These are phyloP conservation scores for Dendrocincla fuliginosa DNA, from an alignment of 2,797 vertebrate species.

Conservation along the genomic window DNA sequence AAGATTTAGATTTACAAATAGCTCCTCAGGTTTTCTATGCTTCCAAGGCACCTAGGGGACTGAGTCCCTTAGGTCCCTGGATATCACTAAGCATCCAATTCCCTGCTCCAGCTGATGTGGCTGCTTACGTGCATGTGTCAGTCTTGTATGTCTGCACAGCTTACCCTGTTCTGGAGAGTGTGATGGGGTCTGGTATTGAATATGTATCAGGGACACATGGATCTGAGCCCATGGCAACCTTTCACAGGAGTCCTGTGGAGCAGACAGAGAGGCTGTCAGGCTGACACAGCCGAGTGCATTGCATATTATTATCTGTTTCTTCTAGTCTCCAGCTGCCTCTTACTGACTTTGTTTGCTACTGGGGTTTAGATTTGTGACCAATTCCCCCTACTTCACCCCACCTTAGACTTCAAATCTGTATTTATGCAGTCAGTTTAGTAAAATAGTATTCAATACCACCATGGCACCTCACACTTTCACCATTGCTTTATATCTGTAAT, in stretches of 20 bases:
- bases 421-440: not conserved
- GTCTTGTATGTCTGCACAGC: constrained; percentile 10
- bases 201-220: constrained; percentile 66
- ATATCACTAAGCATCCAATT: not conserved
- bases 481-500: not conserved
- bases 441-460: not conserved
- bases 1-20: constrained; percentile 16
- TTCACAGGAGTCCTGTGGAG: constrained; percentile 60
- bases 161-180: constrained; percentile 5
- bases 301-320: constrained; percentile 49
- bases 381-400: not conserved
- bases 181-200: constrained; percentile 59
- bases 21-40: not conserved
- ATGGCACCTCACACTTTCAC: not conserved
- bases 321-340: constrained; percentile 41
- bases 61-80: not conserved
- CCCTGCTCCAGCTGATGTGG: not conserved
- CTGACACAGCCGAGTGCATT: constrained; percentile 60
- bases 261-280: constrained; percentile 65
- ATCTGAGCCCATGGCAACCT: constrained; percentile 67
- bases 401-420: not conserved
- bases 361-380: constrained; percentile 1
- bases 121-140: not conserved
- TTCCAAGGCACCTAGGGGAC: not conserved
- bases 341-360: not conserved